Evolutionary conservation across 2,797 vertebrate genomes (phyloP).

Genomic region (Streptopelia turtur): DNA sequence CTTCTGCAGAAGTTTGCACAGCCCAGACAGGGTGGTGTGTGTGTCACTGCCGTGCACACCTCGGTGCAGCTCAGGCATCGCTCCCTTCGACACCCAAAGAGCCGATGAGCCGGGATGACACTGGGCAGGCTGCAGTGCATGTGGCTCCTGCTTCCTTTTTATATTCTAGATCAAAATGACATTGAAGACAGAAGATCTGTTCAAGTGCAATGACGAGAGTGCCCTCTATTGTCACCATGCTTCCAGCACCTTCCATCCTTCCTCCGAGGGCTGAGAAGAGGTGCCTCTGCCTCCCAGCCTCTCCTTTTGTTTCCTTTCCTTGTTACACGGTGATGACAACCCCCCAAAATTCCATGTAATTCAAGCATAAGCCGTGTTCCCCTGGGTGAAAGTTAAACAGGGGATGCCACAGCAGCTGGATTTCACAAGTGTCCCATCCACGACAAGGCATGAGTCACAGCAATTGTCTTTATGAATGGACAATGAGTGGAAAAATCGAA

Average conservation of each 20-base stretch:
- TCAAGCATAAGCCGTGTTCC: too few species aligned
- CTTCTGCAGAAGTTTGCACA: background rate
- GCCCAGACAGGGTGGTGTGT: accelerated
- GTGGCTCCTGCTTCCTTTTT: background rate
- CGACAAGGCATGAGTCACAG: accelerated
- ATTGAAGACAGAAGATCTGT: background rate
- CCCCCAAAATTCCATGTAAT: accelerated
- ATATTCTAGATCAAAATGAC: background rate
- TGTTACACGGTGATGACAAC: background rate
- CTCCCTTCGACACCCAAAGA: background rate
- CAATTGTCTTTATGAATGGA: accelerated
- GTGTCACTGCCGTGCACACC: accelerated
- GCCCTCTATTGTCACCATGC: conserved; percentile 24
- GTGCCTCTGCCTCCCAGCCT: background rate
- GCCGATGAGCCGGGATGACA: background rate
- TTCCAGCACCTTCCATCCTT: background rate
- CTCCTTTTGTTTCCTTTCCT: background rate
- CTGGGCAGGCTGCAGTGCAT: background rate
- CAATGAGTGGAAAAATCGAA: too few species aligned
- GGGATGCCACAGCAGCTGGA: accelerated
- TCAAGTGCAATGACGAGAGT: background rate
- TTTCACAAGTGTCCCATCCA: too few species aligned
- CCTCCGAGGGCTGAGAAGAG: background rate
- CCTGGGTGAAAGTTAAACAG: background rate
- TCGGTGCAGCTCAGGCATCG: background rate